Evolutionary conservation across 2,797 vertebrate species (phyloP).

Genomic region (Leuciscus waleckii): DNA sequence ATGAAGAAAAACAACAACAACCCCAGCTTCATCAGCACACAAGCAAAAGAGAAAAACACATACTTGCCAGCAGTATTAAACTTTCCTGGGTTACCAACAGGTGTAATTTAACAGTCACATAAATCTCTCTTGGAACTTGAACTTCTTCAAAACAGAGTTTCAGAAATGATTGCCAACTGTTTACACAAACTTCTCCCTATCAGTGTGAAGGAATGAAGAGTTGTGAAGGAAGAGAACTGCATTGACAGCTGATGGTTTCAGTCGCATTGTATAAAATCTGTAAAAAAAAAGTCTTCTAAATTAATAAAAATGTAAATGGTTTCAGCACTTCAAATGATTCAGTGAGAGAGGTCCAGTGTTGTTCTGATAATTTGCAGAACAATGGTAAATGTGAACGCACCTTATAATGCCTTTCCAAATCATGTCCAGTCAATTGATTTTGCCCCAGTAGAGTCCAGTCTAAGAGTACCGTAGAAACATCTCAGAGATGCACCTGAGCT

Average conservation of each 20-base stretch:
- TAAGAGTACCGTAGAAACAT: not conserved
- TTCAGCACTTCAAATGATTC: not conserved
- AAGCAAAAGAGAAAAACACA: not conserved
- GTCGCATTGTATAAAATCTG: not conserved
- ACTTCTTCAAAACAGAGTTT: not conserved
- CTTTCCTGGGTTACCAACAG: not conserved
- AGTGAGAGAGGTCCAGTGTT: not conserved
- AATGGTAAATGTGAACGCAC: too few species aligned
- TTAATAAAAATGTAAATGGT: not conserved
- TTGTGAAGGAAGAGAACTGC: not conserved
- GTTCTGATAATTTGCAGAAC: too few species aligned
- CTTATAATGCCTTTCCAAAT: too few species aligned
- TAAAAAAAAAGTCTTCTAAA: not conserved
- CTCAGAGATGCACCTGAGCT: not conserved
- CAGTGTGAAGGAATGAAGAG: not conserved
- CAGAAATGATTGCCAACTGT: not conserved
- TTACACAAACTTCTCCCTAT: not conserved
- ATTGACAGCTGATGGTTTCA: not conserved
- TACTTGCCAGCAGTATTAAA: not conserved
- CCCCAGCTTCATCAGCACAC: not conserved
- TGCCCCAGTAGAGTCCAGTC: too few species aligned
- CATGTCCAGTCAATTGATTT: too few species aligned
- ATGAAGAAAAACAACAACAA: not conserved
- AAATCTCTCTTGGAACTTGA: not conserved
- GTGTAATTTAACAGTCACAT: not conserved